Evolutionary conservation across 2,888 invertebrate species (phyloP).

Genomic region (Plebejus melissa): DNA sequence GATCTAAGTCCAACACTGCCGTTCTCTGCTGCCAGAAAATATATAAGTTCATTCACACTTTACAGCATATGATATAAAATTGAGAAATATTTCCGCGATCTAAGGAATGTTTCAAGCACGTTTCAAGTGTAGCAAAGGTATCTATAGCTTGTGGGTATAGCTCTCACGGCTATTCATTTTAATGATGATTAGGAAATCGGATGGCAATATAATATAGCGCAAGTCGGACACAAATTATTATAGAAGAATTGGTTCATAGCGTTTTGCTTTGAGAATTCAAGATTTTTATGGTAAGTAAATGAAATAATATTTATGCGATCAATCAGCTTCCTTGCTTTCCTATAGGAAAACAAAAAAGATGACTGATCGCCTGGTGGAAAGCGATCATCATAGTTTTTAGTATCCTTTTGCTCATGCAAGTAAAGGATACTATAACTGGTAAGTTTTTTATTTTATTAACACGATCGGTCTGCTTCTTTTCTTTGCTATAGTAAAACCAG

Average conservation of each 20-base stretch:
- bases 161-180: background rate
- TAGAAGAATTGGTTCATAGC: no score
- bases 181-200: background rate
- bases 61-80: background rate
- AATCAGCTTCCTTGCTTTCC: background rate
- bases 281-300: background rate
- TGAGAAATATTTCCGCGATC: background rate
- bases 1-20: constrained; percentile 60
- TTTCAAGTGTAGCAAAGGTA: background rate
- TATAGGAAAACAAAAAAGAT: background rate
- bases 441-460: background rate
- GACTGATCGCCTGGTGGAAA: background rate
- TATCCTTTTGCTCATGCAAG: no score
- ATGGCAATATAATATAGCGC: background rate
- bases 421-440: no score
- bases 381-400: background rate
- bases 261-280: no score
- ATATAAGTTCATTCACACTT: background rate
- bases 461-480: background rate
- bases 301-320: background rate
- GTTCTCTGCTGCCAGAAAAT: constrained; percentile 51
- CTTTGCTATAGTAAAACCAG: background rate
- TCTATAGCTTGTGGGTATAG: no score
- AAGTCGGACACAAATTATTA: no score
- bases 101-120: background rate